phyloP scores from a whole-genome alignment of 2,113 vertebrate genomes.

The Chloebia gouldiae region DNA sequence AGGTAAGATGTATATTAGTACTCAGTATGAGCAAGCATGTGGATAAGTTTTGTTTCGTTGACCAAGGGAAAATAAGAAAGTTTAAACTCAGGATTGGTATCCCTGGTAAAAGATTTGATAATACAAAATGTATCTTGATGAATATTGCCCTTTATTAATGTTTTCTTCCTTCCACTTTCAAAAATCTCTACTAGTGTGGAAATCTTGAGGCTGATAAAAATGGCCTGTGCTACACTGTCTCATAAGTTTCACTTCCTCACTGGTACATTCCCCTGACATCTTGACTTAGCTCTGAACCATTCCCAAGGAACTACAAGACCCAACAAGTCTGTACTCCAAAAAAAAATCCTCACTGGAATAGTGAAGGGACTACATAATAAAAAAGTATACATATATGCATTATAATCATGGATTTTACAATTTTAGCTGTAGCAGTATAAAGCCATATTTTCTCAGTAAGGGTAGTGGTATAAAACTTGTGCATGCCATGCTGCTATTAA shows the following conservation, averaged over 20 bases:
- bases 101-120: neutral
- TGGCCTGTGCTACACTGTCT: neutral
- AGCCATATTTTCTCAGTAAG: neutral
- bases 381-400: neutral
- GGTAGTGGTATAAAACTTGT: neutral
- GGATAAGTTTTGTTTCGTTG: neutral
- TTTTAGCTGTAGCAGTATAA: neutral
- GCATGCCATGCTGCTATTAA: neutral
- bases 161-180: neutral
- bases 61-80: neutral
- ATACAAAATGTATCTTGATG: neutral
- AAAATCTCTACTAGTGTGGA: neutral
- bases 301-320: neutral
- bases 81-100: neutral
- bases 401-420: neutral
- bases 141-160: neutral
- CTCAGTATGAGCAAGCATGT: neutral
- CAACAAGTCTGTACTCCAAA: neutral
- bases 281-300: neutral
- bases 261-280: neutral
- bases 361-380: neutral
- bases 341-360: neutral
- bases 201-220: neutral
- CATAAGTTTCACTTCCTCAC: neutral
- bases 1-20: accelerated